Base-by-base conservation (phyloP, 2,797 vertebrate genomes). In the Sebastes steindachneri region DNA sequence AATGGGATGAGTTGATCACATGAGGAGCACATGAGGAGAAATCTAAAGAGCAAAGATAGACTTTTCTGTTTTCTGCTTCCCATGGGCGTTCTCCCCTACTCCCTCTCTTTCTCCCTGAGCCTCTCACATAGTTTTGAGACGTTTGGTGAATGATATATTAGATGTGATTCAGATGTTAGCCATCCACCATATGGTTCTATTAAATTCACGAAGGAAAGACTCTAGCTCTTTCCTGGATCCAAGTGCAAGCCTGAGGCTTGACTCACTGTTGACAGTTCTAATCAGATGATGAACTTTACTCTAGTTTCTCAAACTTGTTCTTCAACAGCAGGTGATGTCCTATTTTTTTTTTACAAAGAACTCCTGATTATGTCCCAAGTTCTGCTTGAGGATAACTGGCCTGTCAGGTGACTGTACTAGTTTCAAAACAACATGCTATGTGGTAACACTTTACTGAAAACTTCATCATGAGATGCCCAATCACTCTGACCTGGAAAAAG, bases 131-230 rank as follows among this genome's bases (percentile, higher is more conserved):
- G 7, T 78, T 82, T 69, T 35, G 70, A 69, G 45, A 72, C 21
- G 17, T 66, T 31, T 66, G 54, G 54, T 55, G 14, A 41, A 45
- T 75, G 35, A 77, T 54, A 6, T 31, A 54, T 58, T 71, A 63
- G 48, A 83, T 83, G n/a, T 72, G 87, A 73, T 77, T 77, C 86
- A 91, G 75, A 86, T 85, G 80, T 88, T 28, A 17, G 62, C n/a
- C 45, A 58, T 75, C 51, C 37, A 33, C 33, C 82, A 69, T 64
- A 74, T 76, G 84, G 59, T 89, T 83, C 60, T 80, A 12, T 55
- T 84, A 26, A 76, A 81, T 80, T 77, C 59, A 23, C 3, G 12
- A 68, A 37, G 53, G 35, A 60, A 64, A 21, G 4, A 11, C 57
- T 64, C 2, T 0, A 21, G 26, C 21, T 68, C 55, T 26, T 55